Base-by-base conservation (phyloP, 2,888 invertebrate species). In the Drosophila kambysellisi region DNA sequence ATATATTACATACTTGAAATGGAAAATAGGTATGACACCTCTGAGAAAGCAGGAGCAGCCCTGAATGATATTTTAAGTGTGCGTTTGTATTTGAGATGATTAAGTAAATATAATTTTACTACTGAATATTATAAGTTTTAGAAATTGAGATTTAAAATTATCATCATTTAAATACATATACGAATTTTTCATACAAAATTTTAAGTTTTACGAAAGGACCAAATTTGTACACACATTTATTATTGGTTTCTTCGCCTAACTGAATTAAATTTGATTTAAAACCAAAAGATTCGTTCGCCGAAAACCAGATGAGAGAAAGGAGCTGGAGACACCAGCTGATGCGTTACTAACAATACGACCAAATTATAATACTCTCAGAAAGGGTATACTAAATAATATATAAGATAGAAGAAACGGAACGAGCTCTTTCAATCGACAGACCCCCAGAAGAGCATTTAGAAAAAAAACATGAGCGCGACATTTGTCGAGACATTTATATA, bases 401-500 rank as follows among this genome's bases (percentile, higher is more conserved):
- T 53, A 68, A 54, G 66, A 70, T 60, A 50, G 33, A 32, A 29
- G 43, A 73, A 65, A 53, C 65, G 70, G 62, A 76, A 76, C 67
- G 60, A 88, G 80, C 60, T 62, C 62, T 69, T 66, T 66, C 54
- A 77, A 73, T 62, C 66, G 62, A 60, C 58, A 75, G 54, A 65
- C 64, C 48, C 46, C 57, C 64, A 66, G 46, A 75, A 70, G 56
- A 43, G 51, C 59, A 60, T 60, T 39, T 50, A 32, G n/a, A 60
- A 53, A 35, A 56, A 39, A 56, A 67, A 59, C 30, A 50, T 63
- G 53, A 58, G 81, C 43, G 72, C 61, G 78, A 70, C 74, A 82
- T 66, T 74, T 74, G 75, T 68, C 75, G 68, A 71, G 79, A 81
- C 82, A 61, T 84, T 83, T 90, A 84, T 87, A 87, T 89, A 87